A percentile compares a stretch with the other conserved stretches of the same genome.
Conservation (phyloP, 2,797 vertebrate species). For the Salarias fasciatus region DNA sequence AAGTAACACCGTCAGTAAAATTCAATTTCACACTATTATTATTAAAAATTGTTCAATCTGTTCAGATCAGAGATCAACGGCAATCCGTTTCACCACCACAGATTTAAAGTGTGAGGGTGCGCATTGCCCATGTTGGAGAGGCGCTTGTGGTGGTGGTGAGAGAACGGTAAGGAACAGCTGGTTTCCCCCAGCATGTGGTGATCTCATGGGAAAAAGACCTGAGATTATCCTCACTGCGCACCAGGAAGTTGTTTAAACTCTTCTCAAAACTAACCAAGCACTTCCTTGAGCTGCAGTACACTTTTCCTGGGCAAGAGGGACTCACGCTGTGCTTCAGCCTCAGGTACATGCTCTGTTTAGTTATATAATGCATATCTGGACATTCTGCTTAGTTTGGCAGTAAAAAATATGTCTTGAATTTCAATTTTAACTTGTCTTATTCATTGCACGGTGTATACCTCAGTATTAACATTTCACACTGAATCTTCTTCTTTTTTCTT, state of each 20-base stretch:
- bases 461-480: background rate
- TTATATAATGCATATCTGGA: constrained; percentile 29
- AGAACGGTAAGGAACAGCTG: constrained; percentile 60
- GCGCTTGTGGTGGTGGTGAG: constrained; percentile 34
- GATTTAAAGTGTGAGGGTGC: constrained; percentile 12
- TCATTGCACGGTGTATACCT: background rate
- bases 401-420: constrained; percentile 19
- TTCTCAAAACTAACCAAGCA: constrained; percentile 71
- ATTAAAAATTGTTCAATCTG: too few species aligned
- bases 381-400: constrained; percentile 1
- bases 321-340: constrained; percentile 37
- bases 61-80: too few species aligned
- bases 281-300: constrained; percentile 54
- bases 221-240: constrained; percentile 61
- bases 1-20: too few species aligned
- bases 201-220: constrained; percentile 52
- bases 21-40: too few species aligned
- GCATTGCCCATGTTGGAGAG: constrained; percentile 24
- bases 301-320: constrained; percentile 40
- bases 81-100: constrained; percentile 2
- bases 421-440: constrained; percentile 10
- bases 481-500: background rate
- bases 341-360: constrained; percentile 30
- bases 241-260: constrained; percentile 72
- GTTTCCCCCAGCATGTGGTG: constrained; percentile 48